phyloP scores from a whole-genome alignment of 2,797 vertebrate genomes.

The Melanotaenia pygmaea region DNA sequence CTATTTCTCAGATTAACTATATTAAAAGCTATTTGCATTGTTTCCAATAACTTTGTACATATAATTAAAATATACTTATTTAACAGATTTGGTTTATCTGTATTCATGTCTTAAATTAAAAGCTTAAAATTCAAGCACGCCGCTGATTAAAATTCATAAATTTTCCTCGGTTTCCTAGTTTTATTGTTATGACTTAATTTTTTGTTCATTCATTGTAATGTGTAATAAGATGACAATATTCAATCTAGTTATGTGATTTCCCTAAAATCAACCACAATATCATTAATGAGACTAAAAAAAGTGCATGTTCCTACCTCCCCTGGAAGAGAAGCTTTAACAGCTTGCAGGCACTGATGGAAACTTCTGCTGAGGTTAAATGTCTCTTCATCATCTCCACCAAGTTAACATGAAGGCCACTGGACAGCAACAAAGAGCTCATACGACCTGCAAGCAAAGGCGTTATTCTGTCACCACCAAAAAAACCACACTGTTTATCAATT shows the following conservation, averaged over 20 bases:
- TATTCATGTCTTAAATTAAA: too few species aligned
- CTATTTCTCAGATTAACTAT: too few species aligned
- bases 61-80: too few species aligned
- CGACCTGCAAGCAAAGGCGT: slow-evolving; percentile 76
- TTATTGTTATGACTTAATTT: not conserved
- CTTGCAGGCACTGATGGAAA: slow-evolving; percentile 89
- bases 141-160: not conserved
- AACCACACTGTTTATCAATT: too few species aligned
- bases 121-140: too few species aligned
- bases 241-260: not conserved
- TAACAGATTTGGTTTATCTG: too few species aligned
- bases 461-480: not conserved
- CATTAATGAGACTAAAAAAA: too few species aligned
- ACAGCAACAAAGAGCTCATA: slow-evolving; percentile 87
- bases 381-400: slow-evolving; percentile 92
- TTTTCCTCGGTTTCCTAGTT: not conserved
- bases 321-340: slow-evolving; percentile 89
- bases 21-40: too few species aligned
- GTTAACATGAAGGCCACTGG: slow-evolving; percentile 93
- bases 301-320: slow-evolving; percentile 83
- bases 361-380: slow-evolving; percentile 81
- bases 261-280: not conserved
- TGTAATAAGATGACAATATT: too few species aligned
- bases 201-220: not conserved
- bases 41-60: too few species aligned